A percentile compares a stretch with the other conserved stretches of the same genome.
These are phyloP conservation scores for Monopis laevigella DNA, from an alignment of 2,888 invertebrate species.

Conservation along the genomic window DNA sequence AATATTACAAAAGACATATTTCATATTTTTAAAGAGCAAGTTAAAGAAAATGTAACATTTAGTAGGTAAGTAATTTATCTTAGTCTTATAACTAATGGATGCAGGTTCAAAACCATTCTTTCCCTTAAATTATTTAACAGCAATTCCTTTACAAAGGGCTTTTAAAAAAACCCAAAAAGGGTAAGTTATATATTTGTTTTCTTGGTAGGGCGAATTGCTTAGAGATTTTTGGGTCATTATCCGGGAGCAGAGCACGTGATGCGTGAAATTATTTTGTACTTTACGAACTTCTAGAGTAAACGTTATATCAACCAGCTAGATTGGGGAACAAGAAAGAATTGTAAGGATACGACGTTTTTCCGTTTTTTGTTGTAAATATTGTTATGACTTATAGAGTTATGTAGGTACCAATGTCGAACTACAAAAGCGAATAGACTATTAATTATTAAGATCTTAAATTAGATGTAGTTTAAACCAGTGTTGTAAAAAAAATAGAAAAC, in stretches of 20 bases:
- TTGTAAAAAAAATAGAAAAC: no score
- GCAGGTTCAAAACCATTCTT: not conserved
- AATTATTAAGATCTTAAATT: no score
- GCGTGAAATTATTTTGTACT: conserved; percentile 68
- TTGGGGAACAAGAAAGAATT: conserved; percentile 26
- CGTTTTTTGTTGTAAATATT: not conserved
- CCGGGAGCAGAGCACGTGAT: conserved; percentile 54
- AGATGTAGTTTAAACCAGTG: no score
- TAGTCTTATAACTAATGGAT: no score
- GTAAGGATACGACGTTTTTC: conserved; percentile 27
- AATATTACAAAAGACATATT: no score
- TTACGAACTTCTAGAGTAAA: conserved; percentile 50
- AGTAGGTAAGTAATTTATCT: no score
- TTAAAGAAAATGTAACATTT: no score
- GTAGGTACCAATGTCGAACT: no score
- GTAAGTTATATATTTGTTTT: conserved; percentile 42
- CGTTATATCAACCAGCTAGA: conserved; percentile 18
- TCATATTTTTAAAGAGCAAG: no score
- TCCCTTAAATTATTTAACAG: conserved; percentile 7
- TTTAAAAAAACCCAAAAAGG: conserved; percentile 9
- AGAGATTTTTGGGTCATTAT: conserved; percentile 57
- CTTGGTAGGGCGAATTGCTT: conserved; percentile 17
- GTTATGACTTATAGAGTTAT: no score
- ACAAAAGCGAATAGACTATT: no score
- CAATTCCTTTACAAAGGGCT: conserved; percentile 1